phyloP scores from a whole-genome alignment of 1,140 invertebrate species.

The Scaptodrosophila lebanonensis region DNA sequence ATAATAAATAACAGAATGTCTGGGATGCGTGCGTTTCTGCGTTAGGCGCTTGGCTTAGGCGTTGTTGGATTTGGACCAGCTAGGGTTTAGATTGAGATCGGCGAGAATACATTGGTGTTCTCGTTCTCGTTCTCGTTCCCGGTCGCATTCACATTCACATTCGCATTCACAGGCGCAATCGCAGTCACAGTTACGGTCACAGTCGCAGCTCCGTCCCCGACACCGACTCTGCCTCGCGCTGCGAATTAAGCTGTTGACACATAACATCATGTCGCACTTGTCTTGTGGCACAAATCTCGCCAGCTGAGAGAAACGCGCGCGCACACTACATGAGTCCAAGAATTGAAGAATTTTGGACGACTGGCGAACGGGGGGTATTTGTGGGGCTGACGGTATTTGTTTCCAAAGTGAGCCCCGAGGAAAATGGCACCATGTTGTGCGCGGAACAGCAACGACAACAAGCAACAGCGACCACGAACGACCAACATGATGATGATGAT shows the following conservation, averaged over 20 bases:
- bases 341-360: constrained; percentile 12
- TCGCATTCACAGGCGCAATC: neutral
- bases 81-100: constrained; percentile 54
- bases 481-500: constrained; percentile 13
- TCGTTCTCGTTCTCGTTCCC: no score
- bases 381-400: neutral
- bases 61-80: constrained; percentile 25
- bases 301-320: constrained; percentile 72
- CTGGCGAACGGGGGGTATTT: neutral
- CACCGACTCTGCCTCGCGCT: constrained; percentile 36
- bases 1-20: constrained; percentile 51
- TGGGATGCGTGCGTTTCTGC: constrained; percentile 35
- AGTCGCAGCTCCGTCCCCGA: neutral
- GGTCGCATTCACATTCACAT: constrained; percentile 4
- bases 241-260: constrained; percentile 74
- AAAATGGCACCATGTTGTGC: constrained; percentile 39
- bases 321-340: constrained; percentile 65
- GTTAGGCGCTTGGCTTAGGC: constrained; percentile 13
- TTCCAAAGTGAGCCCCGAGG: constrained; percentile 15
- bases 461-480: constrained; percentile 27
- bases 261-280: constrained; percentile 75
- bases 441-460: constrained; percentile 15
- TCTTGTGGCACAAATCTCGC: constrained; percentile 71
- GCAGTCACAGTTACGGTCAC: constrained; percentile 10
- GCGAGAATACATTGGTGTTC: neutral